phyloP scores from a whole-genome alignment of 2,888 invertebrate genomes.

The Odontomyia ornata region DNA sequence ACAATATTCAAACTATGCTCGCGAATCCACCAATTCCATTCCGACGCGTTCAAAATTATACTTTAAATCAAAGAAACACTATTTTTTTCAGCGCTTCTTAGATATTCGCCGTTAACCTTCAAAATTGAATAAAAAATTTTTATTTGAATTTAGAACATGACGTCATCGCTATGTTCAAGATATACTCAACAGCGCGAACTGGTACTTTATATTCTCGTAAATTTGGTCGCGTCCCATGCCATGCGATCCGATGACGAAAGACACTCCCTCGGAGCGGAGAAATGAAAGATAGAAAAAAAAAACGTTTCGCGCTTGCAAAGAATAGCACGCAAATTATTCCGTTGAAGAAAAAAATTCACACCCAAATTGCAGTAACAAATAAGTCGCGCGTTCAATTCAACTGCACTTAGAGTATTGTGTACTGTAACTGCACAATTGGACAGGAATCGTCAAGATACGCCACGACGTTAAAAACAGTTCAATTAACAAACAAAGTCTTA shows the following conservation, averaged over 20 bases:
- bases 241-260: conserved; percentile 2
- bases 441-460: no score
- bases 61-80: not conserved
- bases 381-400: no score
- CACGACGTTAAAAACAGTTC: no score
- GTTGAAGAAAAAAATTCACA: no score
- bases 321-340: no score
- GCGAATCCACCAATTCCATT: not conserved
- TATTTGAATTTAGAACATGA: conserved; percentile 21
- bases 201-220: not conserved
- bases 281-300: not conserved
- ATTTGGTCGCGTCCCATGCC: not conserved
- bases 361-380: no score
- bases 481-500: no score
- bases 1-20: not conserved
- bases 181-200: not conserved
- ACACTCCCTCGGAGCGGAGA: not conserved
- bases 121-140: not conserved
- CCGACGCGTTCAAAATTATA: not conserved
- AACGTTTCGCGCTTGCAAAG: not conserved
- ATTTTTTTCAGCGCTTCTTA: not conserved
- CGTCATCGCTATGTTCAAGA: conserved; percentile 5
- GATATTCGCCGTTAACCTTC: not conserved
- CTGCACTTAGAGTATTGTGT: no score
- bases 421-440: no score